A percentile compares a stretch with the other conserved stretches of the same genome.
These are phyloP conservation scores for Ennomos erosarius DNA, from an alignment of 2,888 invertebrate species.

Conservation along the genomic window DNA sequence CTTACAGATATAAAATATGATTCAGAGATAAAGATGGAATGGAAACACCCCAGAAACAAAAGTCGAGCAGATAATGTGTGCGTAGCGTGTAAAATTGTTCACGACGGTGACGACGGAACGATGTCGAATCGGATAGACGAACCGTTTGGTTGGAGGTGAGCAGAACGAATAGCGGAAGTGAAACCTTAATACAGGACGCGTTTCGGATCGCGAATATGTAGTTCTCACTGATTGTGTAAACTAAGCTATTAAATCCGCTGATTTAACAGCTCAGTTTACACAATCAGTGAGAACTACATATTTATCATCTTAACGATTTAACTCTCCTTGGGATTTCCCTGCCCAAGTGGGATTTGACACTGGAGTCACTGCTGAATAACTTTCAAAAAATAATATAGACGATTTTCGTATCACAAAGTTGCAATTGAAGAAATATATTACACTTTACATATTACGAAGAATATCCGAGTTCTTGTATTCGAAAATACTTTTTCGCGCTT, in stretches of 20 bases:
- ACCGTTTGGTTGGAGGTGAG: background rate
- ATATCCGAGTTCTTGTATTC: constrained; percentile 25
- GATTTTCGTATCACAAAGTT: constrained; percentile 2
- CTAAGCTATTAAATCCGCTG: too few relatives aligned
- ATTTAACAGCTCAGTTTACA: too few relatives aligned
- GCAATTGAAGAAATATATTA: constrained; percentile 19
- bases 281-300: background rate
- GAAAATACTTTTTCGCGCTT: constrained; percentile 33
- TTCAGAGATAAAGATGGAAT: background rate
- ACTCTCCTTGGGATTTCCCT: too few relatives aligned
- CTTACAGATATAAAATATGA: background rate
- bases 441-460: constrained; percentile 20
- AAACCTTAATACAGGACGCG: too few relatives aligned
- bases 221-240: too few relatives aligned
- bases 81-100: constrained; percentile 26
- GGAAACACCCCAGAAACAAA: constrained; percentile 11
- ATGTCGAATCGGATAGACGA: constrained; percentile 8
- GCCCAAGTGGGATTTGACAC: too few relatives aligned
- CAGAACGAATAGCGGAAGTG: background rate
- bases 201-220: too few relatives aligned
- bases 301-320: background rate
- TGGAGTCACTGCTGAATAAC: too few relatives aligned
- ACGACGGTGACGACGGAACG: constrained; percentile 14
- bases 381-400: background rate
- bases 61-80: constrained; percentile 22